Conservation (phyloP, 2,113 vertebrate species). For the Tachuris rubrigastra region DNA sequence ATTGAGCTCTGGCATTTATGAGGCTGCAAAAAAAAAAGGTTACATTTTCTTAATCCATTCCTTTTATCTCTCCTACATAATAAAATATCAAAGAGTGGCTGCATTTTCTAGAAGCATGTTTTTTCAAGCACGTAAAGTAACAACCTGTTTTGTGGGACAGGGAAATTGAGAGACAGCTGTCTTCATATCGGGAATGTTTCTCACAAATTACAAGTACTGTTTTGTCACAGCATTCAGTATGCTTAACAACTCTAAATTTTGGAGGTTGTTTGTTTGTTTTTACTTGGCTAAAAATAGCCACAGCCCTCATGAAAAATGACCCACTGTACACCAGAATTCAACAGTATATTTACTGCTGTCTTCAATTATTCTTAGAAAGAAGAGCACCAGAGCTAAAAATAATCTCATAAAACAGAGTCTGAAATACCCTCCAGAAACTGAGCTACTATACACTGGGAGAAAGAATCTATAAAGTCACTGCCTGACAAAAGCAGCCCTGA, state of each 20-base stretch:
- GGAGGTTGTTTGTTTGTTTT: background rate
- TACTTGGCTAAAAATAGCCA: background rate
- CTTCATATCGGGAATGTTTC: background rate
- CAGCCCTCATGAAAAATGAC: background rate
- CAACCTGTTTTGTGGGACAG: background rate
- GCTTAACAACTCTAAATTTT: background rate
- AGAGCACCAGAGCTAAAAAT: background rate
- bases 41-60: background rate
- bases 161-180: background rate
- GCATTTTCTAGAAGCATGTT: background rate
- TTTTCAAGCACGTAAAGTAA: background rate
- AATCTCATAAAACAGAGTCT: background rate
- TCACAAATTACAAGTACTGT: background rate
- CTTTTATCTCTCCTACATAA: background rate
- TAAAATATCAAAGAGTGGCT: background rate
- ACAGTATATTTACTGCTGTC: background rate
- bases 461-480: background rate
- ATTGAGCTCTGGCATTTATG: background rate
- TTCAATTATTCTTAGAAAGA: slow-evolving; percentile 6
- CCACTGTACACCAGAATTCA: background rate
- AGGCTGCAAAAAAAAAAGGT: background rate
- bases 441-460: background rate
- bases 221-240: background rate
- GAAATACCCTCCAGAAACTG: background rate
- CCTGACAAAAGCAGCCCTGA: background rate